Base-by-base conservation (phyloP, 2,797 vertebrate genomes). In the Pteropus rufus region DNA sequence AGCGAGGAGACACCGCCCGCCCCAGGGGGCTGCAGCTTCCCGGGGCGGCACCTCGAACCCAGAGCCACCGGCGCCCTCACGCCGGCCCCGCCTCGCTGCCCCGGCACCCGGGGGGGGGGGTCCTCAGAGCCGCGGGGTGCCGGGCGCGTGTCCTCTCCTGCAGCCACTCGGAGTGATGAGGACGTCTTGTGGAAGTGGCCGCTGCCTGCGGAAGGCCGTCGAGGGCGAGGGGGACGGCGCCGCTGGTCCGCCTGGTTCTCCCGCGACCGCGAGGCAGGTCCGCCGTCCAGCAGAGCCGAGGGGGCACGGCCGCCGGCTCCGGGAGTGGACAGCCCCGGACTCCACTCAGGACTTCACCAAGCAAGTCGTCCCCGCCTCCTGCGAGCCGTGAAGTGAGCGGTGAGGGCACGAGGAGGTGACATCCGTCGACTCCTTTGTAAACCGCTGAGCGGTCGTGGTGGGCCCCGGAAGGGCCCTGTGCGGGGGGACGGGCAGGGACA, bases 381-480 rank as follows among this genome's bases (percentile, higher is more conserved):
- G 97, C 91, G 95, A 96, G 97, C 94, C 97, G 97, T 98, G 97
- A 98, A 98, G 98, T 98, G 98, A 96, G 95, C 96, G 94, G 82
- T 56, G 97, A 36, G 95, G 97, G 97, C 4, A 41, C 98, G 98
- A 98, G 96, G 98, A 97, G 94, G 97, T 98, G 98, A 98, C 97
- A 98, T n/a, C 76, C 97, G 97, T 98, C 97, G 97, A 97, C 97
- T 97, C 98, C 97, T 97, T 98, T 98, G 97, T 95, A 97, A 98
- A 98, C 97, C 97, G 97, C 41, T 41, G 41, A 7, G 41, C 5
- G 41, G 41, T 41, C 8, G 7, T 41, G 41, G 41, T 41, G 41
- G 41, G 41, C 41, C 41, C 94, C 36, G 36, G 36, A 36, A 36
- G 36, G 36, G 36, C 36, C 36, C 36, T 89, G 5, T 92, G 97